Percentiles rank a stretch among this genome's conserved stretches.
Conservation (phyloP, 2,888 invertebrate genomes). For the Agrochola lychnidis region DNA sequence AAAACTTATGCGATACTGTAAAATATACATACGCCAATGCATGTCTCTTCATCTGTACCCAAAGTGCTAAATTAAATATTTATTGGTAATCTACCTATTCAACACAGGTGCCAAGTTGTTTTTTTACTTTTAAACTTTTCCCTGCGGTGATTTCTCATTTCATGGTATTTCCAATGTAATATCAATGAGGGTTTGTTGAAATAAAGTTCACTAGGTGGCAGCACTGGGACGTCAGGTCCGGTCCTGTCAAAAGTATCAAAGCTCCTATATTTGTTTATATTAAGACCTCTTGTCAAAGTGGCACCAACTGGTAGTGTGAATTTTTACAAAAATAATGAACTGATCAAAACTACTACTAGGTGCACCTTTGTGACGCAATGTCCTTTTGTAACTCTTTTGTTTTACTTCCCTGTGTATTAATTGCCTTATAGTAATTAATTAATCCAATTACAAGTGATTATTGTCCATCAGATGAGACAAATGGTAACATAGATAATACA, state of each 20-base stretch:
- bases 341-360: neutral
- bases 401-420: slow-evolving; percentile 7
- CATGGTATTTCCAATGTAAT: neutral
- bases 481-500: slow-evolving; percentile 12
- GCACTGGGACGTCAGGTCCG: too few species aligned
- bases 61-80: neutral
- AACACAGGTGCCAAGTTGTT: too few species aligned
- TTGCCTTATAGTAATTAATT: slow-evolving; percentile 27
- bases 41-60: neutral
- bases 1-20: neutral
- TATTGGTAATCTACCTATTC: neutral
- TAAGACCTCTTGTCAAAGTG: too few species aligned
- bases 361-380: neutral
- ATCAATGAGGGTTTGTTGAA: too few species aligned
- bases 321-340: too few species aligned
- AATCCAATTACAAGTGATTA: slow-evolving; percentile 37
- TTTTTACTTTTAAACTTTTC: neutral
- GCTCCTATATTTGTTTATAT: too few species aligned
- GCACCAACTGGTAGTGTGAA: too few species aligned
- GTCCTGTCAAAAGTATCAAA: too few species aligned
- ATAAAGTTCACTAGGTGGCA: too few species aligned
- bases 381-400: slow-evolving; percentile 20
- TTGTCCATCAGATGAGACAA: slow-evolving; percentile 7
- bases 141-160: neutral
- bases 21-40: too few species aligned